Evolutionary conservation across 2,888 invertebrate genomes (phyloP).

Genomic region (Chaetogeoica ovagalla): DNA sequence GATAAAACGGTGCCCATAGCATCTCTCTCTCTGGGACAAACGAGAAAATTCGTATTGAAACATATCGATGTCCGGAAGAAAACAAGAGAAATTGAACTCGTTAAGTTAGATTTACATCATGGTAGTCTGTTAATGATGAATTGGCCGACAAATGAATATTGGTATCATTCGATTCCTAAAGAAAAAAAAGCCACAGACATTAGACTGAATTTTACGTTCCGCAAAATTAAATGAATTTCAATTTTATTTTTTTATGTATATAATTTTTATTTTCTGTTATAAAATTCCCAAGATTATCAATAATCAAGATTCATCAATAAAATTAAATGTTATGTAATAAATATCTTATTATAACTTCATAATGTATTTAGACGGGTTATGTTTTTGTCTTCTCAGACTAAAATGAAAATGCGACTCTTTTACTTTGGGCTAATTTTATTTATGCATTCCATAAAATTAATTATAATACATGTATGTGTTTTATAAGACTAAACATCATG

Average conservation of each 20-base stretch:
- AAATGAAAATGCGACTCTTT: too few relatives aligned
- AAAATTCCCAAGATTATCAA: too few relatives aligned
- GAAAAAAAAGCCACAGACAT: slow-evolving; percentile 64
- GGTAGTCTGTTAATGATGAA: slow-evolving; percentile 73
- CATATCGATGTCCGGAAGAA: slow-evolving; percentile 66
- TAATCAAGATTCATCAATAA: too few relatives aligned
- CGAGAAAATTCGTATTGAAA: slow-evolving; percentile 68
- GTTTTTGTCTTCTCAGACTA: too few relatives aligned
- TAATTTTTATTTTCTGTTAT: neutral
- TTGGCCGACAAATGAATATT: slow-evolving; percentile 70
- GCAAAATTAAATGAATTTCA: slow-evolving; percentile 57
- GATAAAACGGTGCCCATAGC: slow-evolving; percentile 68
- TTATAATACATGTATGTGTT: too few relatives aligned
- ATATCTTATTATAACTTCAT: too few relatives aligned
- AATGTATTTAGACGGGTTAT: too few relatives aligned
- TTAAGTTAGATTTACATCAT: slow-evolving; percentile 67
- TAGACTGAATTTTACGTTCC: slow-evolving; percentile 71
- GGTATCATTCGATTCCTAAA: slow-evolving; percentile 72
- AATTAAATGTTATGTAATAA: too few relatives aligned
- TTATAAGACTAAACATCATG: too few relatives aligned
- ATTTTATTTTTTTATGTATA: neutral
- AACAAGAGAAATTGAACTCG: slow-evolving; percentile 62
- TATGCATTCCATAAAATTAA: too few relatives aligned
- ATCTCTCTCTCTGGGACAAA: slow-evolving; percentile 70
- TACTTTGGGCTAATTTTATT: too few relatives aligned